phyloP scores from a whole-genome alignment of 35 echinoderm and acorn worm genomes.

The Ophiothrix spiculata region DNA sequence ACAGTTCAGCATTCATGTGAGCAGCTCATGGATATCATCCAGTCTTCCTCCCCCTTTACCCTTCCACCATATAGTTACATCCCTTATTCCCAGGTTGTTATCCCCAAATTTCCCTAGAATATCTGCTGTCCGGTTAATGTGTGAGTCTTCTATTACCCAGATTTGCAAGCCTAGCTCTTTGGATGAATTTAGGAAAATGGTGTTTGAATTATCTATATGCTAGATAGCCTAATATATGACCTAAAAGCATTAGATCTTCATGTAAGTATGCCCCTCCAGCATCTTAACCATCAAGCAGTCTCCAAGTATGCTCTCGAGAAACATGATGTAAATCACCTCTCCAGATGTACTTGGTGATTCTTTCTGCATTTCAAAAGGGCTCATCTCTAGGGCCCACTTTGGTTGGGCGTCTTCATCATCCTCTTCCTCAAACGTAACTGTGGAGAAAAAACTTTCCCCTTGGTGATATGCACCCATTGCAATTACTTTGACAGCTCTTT shows the following conservation, averaged over 20 bases:
- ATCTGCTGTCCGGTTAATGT: not conserved
- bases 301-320: no score
- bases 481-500: no score
- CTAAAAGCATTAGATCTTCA: not conserved
- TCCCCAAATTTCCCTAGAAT: not conserved
- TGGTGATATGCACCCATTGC: no score
- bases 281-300: no score
- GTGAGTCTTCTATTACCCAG: not conserved
- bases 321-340: no score
- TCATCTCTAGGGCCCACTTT: no score
- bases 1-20: not conserved
- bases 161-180: not conserved
- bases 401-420: no score
- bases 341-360: no score
- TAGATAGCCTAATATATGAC: slow-evolving; percentile 15
- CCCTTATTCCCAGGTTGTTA: not conserved
- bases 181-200: not conserved
- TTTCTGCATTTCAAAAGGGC: no score
- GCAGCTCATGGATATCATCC: not conserved
- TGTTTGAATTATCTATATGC: not conserved
- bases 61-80: not conserved
- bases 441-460: no score
- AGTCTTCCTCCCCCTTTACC: not conserved
- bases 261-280: no score
- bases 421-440: no score